Base-by-base conservation (phyloP, 2,797 vertebrate species). In the Selene dorsalis region DNA sequence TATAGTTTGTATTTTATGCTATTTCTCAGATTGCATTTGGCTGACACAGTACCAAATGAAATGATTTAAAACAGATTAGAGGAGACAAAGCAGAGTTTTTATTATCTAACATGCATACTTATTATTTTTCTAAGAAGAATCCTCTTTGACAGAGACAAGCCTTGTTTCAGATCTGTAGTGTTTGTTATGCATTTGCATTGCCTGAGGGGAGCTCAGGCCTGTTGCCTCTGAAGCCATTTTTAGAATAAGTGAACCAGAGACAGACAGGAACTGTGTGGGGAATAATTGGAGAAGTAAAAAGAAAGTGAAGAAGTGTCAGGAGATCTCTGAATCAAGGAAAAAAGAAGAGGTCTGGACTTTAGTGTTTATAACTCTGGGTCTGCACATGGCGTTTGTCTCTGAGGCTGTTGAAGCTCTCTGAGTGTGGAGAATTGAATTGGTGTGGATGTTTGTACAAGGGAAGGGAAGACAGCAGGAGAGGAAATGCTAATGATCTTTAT, bases 401-500 rank as follows among this genome's bases (percentile, higher is more conserved):
- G 65, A 48, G 59, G 38, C 66, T 60, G 38, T 11, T 59, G 26
- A 0, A 69, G 32, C 72, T 52, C 69, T 79, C 18, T 47, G 55
- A 69, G 72, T 71, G 63, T 90, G 88, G 81, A 90, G 84, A 86
- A 89, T 80, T 78, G 82, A 82, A 89, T 74, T 80, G 86, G 74
- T 83, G 75, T 75, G 80, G 81, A 80, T 90, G 86, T 93, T 93
- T 90, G 88, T 66, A 79, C 81, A 88, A 82, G 72, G 48, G 78
- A 77, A 77, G 57, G 43, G 73, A 88, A 67, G 72, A 82, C 86
- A 79, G 82, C 82, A 79, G 82, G 87, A 72, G 70, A 85, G 82
- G 87, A 91, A 91, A 91, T 87, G 85, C 89, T 85, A 88, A 89
- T 86, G 82, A 85, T 79, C 79, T 88, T 89, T 86, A 87, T 78